Evolutionary conservation across 2,797 vertebrate species (phyloP).

Genomic region (Dipus sagitta): DNA sequence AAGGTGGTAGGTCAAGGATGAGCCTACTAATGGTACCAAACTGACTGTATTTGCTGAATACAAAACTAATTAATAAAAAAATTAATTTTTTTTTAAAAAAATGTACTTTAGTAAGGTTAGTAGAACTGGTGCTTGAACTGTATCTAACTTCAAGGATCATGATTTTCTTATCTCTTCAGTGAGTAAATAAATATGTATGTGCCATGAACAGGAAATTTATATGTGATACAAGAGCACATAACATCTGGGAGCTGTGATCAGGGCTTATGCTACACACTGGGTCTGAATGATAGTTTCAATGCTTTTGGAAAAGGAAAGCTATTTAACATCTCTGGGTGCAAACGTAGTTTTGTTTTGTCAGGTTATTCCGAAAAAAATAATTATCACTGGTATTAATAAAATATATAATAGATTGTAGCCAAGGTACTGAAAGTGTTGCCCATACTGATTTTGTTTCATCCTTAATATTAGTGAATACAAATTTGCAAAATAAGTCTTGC

Average conservation of each 20-base stretch:
- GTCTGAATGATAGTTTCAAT: neutral
- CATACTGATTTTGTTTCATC: constrained; percentile 35
- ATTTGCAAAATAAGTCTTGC: neutral
- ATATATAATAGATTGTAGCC: neutral
- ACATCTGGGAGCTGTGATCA: neutral
- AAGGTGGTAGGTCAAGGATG: no score
- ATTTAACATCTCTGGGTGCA: constrained; percentile 45
- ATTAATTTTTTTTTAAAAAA: no score
- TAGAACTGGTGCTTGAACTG: neutral
- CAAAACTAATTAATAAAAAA: no score
- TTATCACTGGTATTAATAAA: neutral
- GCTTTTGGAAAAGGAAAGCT: neutral
- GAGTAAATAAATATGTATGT: neutral
- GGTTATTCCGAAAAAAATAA: neutral
- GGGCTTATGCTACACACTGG: neutral
- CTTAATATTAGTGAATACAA: neutral
- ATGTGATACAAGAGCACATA: constrained; percentile 31
- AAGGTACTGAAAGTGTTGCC: neutral
- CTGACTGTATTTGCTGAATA: no score
- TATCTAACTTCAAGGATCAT: neutral
- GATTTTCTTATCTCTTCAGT: neutral
- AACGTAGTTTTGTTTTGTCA: constrained; percentile 15
- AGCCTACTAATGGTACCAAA: no score
- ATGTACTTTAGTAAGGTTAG: constrained; percentile 7
- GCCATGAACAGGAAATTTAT: neutral